These are phyloP conservation scores for Fundulus diaphanus DNA, from an alignment of 2,797 vertebrate species.

Conservation along the genomic window DNA sequence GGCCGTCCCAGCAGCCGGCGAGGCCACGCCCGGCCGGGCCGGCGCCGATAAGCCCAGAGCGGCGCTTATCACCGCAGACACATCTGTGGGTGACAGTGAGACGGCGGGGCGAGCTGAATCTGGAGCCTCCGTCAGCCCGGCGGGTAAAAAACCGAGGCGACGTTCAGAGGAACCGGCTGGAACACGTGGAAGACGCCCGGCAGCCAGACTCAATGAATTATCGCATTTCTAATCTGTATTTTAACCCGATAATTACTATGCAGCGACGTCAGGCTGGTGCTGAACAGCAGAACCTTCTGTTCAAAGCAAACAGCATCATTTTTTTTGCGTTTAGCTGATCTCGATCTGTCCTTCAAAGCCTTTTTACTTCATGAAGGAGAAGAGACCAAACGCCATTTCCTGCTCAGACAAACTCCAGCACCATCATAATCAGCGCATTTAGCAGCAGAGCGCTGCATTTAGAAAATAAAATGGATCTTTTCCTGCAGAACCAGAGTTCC, in stretches of 20 bases:
- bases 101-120: conserved; percentile 3
- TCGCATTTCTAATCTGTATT: no score
- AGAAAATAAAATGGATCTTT: no score
- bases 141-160: not conserved
- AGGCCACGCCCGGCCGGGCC: conserved; percentile 46
- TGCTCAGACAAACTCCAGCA: not conserved
- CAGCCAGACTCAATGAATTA: not conserved
- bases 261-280: not conserved
- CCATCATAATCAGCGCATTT: not conserved
- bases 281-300: no score
- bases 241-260: no score
- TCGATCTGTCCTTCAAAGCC: not conserved
- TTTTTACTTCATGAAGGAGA: not conserved
- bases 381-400: not conserved
- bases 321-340: not conserved
- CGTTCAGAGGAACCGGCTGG: no score
- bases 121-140: not conserved
- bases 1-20: conserved; percentile 1
- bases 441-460: not conserved
- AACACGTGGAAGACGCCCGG: not conserved
- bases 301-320: not conserved
- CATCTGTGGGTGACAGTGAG: conserved; percentile 15
- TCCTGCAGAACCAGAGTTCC: no score
- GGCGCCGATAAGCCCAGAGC: conserved; percentile 58
- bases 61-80: conserved; percentile 54